Evolutionary conservation across 2,113 vertebrate species (phyloP).

Genomic region (Leucoraja erinaceus): DNA sequence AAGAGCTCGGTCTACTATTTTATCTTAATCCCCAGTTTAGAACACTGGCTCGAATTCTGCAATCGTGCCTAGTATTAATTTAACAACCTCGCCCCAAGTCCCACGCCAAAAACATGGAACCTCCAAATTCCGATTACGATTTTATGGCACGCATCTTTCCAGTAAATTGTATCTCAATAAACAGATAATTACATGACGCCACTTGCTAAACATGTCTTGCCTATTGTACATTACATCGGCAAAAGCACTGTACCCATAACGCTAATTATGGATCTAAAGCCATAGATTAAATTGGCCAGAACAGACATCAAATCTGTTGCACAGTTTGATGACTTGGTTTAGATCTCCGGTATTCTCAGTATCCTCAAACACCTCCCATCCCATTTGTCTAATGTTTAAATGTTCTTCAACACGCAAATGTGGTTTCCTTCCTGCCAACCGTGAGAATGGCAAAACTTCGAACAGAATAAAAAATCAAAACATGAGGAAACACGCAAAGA

Average conservation of each 20-base stretch:
- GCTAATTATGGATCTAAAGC: background rate
- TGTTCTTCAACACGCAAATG: conserved; percentile 31
- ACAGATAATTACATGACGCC: background rate
- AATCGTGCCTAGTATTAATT: background rate
- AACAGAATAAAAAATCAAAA: background rate
- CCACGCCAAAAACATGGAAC: background rate
- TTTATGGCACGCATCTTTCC: background rate
- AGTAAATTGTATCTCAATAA: background rate
- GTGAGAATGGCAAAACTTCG: conserved; percentile 32
- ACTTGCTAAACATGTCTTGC: background rate
- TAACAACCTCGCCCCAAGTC: background rate
- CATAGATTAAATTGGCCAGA: background rate
- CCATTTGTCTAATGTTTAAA: conserved; percentile 29
- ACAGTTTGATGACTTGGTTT: background rate
- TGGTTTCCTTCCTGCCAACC: conserved; percentile 37
- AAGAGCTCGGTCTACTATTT: background rate
- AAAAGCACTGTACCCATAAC: background rate
- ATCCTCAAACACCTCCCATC: conserved; percentile 13
- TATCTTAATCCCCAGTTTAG: background rate
- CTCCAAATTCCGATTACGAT: background rate
- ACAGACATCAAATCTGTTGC: background rate
- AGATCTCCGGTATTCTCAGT: background rate
- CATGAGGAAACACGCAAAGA: background rate
- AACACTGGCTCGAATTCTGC: background rate
- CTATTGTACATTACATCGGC: background rate